Evolutionary conservation across 1,140 invertebrate genomes (phyloP), one percentile per base, ranked within the genome.

Genomic region (Neodiprion virginianus): DNA sequence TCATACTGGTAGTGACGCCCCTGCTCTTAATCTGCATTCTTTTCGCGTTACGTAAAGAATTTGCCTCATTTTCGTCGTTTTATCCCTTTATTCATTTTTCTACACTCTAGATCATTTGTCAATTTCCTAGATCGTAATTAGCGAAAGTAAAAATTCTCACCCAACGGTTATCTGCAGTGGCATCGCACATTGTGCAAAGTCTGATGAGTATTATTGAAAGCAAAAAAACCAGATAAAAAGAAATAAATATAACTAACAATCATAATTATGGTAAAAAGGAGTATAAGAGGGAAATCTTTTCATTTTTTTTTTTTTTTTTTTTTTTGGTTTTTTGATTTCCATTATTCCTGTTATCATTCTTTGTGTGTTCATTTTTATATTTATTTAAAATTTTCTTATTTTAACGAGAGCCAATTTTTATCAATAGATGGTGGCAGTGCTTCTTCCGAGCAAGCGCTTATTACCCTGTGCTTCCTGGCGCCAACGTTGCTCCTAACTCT

Each of bases 161-260:
- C 28, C 28, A 2, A 40, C 28, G 28, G 28, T 40, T 40, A 40
- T 5, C 0, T 40, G 28, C 28, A 5, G 28, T 40, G 28, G 28
- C 28, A 5, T 40, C 28, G 28, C 28, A 40, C 28, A 40, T 40
- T 2, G 28, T 40, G 28, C 28, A 40, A 40, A 40, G 28, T 40
- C 28, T 40, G 28, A 40, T 40, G 28, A 69, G 69, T 47, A 67
- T n/a, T 67, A 17, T 21, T 67, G 68, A 73, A 7, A 71, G 49
- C 7, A 74, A 69, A 14, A 70, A 53, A 74, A 71, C 23, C 2
- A 71, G 8, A 8, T 23, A 74, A 73, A 72, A 50, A 40, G 48
- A 48, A 47, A 49, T 12, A 50, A 61, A 11, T 48, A 72, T 11
- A 69, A 40, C 21, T 69, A 28, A 47, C 65, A 48, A 48, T 49